A percentile compares a stretch with the other conserved stretches of the same genome.
Evolutionary conservation across 2,113 vertebrate species (phyloP).

Genomic region (Cottus gobio): DNA sequence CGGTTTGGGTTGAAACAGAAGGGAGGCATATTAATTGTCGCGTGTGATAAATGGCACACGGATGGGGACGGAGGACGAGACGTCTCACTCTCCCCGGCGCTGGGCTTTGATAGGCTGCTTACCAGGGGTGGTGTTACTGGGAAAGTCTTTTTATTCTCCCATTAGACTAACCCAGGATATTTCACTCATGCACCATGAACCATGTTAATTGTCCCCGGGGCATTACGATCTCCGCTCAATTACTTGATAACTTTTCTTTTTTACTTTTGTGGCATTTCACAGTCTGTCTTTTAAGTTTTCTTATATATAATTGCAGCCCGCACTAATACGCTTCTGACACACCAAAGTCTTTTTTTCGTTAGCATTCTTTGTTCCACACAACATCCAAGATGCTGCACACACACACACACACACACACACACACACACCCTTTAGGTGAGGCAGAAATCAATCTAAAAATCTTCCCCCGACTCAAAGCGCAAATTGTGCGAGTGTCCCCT

Average conservation of each 20-base stretch:
- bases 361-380: constrained; percentile 62
- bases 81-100: constrained; percentile 62
- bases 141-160: constrained; percentile 71
- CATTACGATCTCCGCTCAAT: constrained; percentile 75
- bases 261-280: constrained; percentile 72
- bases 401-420: background rate
- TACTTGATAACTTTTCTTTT: constrained; percentile 75
- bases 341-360: background rate
- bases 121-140: constrained; percentile 56
- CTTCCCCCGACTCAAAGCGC: constrained; percentile 64
- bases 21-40: constrained; percentile 59
- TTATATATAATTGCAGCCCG: constrained; percentile 36
- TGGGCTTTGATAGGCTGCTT: constrained; percentile 71
- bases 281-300: constrained; percentile 70
- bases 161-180: constrained; percentile 73
- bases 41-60: constrained; percentile 60
- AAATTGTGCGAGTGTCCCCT: constrained; percentile 69
- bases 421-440: constrained; percentile 36
- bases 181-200: constrained; percentile 77
- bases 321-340: constrained; percentile 52
- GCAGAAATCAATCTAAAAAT: constrained; percentile 71
- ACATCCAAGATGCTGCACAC: constrained; percentile 66
- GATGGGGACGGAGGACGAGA: constrained; percentile 44
- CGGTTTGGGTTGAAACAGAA: constrained; percentile 37
- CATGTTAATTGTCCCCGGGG: constrained; percentile 78